phyloP scores from a whole-genome alignment of 2,113 vertebrate genomes.

The Neolamprologus longior region DNA sequence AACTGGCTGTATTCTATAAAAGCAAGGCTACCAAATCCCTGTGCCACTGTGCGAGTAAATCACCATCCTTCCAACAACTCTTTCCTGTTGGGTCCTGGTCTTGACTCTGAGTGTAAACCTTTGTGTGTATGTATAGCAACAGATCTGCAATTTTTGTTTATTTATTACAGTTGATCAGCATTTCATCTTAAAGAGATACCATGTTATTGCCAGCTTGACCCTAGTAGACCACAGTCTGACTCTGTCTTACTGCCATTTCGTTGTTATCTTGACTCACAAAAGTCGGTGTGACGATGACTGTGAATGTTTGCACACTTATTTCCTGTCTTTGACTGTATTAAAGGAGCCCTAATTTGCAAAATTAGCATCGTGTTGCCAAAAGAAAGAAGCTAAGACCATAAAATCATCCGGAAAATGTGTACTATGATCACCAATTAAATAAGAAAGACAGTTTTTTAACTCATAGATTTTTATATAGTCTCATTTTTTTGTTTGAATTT shows the following conservation, averaged over 20 bases:
- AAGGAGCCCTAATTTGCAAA: fast-evolving
- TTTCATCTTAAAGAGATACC: fast-evolving
- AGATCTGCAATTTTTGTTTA: background rate
- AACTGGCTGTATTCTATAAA: background rate
- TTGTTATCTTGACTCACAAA: background rate
- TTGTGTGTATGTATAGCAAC: background rate
- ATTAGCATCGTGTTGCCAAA: background rate
- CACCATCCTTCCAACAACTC: background rate
- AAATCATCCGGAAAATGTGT: fast-evolving
- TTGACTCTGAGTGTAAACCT: fast-evolving
- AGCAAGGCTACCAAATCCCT: background rate
- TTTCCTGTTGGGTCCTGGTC: fast-evolving
- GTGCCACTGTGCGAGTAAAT: background rate
- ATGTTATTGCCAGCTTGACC: background rate
- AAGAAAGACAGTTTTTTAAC: background rate
- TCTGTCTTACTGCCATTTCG: background rate
- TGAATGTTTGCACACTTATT: background rate
- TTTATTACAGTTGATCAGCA: background rate
- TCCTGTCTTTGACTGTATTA: fast-evolving
- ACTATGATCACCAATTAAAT: background rate
- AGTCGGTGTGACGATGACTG: fast-evolving
- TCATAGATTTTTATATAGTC: background rate
- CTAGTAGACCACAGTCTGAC: background rate
- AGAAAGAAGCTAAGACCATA: background rate
- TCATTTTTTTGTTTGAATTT: background rate